These are phyloP conservation scores for Anguilla pacifica DNA, from an alignment of 2,797 vertebrate species.

Conservation along the genomic window DNA sequence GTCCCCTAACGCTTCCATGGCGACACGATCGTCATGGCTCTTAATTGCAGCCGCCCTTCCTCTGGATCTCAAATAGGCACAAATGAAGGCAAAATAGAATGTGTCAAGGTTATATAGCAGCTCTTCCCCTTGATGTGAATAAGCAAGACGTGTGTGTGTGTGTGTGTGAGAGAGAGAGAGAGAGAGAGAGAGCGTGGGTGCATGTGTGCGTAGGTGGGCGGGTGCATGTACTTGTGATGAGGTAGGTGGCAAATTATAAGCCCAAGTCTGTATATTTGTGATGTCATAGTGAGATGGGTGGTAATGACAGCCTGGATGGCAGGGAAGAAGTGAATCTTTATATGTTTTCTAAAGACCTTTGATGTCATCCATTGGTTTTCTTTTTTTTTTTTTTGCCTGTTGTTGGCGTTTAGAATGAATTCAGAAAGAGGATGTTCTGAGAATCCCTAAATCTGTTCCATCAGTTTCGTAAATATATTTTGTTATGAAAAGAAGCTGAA, in stretches of 20 bases:
- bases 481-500: not conserved
- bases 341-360: not conserved
- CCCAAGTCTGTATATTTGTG: not conserved
- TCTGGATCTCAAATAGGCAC: slow-evolving; percentile 46
- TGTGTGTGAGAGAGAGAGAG: not conserved
- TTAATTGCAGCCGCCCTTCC: not conserved
- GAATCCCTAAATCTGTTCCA: not conserved
- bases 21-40: not conserved
- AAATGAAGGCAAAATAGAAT: slow-evolving; percentile 42
- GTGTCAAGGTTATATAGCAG: slow-evolving; percentile 53
- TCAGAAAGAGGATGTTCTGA: not conserved
- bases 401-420: not conserved
- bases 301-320: not conserved
- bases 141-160: not conserved
- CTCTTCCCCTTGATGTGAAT: slow-evolving; percentile 44
- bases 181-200: not conserved
- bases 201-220: not conserved
- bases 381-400: not conserved
- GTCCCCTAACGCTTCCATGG: not conserved
- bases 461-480: not conserved
- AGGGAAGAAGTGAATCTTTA: not conserved
- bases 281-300: not conserved
- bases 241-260: not conserved
- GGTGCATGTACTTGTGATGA: not conserved
- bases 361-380: not conserved